Evolutionary conservation across 2,797 vertebrate genomes (phyloP).

Genomic region (Siniperca obscura): DNA sequence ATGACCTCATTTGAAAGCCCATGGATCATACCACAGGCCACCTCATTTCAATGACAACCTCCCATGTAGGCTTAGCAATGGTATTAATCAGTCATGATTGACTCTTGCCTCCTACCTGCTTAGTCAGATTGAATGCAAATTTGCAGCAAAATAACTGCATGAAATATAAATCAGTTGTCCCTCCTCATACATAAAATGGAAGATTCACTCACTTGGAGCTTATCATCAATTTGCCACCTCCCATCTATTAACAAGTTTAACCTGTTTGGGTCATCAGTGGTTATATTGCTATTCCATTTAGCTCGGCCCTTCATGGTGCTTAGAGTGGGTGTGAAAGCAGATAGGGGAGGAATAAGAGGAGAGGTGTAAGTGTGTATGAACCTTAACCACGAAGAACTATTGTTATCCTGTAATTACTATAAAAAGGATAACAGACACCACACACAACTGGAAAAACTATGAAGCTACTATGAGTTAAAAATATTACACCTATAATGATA

Average conservation of each 20-base stretch:
- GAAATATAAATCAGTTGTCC: constrained; percentile 36
- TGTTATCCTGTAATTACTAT: constrained; percentile 20
- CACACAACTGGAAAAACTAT: background rate
- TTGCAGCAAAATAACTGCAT: constrained; percentile 28
- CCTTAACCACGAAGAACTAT: constrained; percentile 13
- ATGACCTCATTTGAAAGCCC: constrained; percentile 64
- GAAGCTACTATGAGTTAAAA: constrained; percentile 1
- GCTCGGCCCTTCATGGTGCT: constrained; percentile 39
- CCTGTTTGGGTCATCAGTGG: constrained; percentile 63
- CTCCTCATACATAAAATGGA: constrained; percentile 3
- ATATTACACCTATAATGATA: constrained; percentile 10
- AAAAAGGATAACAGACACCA: background rate
- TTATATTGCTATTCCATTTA: constrained; percentile 63
- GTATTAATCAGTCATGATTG: constrained; percentile 72
- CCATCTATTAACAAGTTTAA: constrained; percentile 71
- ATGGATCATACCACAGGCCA: constrained; percentile 51
- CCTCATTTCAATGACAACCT: constrained; percentile 55
- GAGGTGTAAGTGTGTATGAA: constrained; percentile 25
- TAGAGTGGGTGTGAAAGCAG: constrained; percentile 50
- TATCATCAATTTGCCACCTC: constrained; percentile 58
- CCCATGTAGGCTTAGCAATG: constrained; percentile 55
- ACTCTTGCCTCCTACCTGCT: constrained; percentile 66
- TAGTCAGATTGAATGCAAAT: constrained; percentile 53
- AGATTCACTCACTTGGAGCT: constrained; percentile 35
- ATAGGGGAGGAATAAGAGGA: constrained; percentile 13